Base-by-base conservation (phyloP, 1,140 invertebrate genomes). In the Nixonia krombeini region DNA sequence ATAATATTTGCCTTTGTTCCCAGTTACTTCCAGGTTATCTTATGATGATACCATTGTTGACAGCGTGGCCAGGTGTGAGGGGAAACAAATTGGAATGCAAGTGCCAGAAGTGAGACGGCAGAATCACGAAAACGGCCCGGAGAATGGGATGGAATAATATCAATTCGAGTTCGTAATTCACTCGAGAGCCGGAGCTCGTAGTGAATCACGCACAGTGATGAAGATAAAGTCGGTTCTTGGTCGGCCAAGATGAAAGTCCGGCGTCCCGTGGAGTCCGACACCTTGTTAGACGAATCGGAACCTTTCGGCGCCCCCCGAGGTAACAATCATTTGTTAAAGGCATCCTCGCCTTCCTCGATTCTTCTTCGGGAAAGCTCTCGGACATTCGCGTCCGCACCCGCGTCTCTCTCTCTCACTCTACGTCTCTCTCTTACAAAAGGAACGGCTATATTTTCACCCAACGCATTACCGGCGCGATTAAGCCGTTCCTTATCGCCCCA, bases 271-370 rank as follows among this genome's bases (percentile, higher is more conserved):
- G 75, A 71, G 76, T 75, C 76, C 79, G 73, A 81, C 78, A 81
- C 80, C 79, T 82, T 81, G 80, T 82, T 82, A 81, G 78, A 82
- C 76, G 73, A 75, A 75, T 73, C 65, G 40, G 67, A 73, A 71
- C 72, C 68, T 66, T 66, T 76, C 57, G 77, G 75, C 77, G 73
- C 77, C 77, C 79, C 77, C 51, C 59, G 70, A 78, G 75, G 76
- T 76, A 76, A 72, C 57, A 73, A 79, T 75, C 79, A 82, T 83
- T 83, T 82, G 73, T 83, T 83, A 80, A 58, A 61, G 49, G 21
- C 53, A 65, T 65, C 46, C 42, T 50, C 57, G 56, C 50, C 57
- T 63, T 26, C 41, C 9, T 31, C 17, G 17, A 26, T 41, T 52
- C 56, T 44, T 52, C 46, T 5, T 44, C 57, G 66, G 58, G 47